Conservation (phyloP, 2,797 vertebrate genomes). For the Halcyon leucocephala region DNA sequence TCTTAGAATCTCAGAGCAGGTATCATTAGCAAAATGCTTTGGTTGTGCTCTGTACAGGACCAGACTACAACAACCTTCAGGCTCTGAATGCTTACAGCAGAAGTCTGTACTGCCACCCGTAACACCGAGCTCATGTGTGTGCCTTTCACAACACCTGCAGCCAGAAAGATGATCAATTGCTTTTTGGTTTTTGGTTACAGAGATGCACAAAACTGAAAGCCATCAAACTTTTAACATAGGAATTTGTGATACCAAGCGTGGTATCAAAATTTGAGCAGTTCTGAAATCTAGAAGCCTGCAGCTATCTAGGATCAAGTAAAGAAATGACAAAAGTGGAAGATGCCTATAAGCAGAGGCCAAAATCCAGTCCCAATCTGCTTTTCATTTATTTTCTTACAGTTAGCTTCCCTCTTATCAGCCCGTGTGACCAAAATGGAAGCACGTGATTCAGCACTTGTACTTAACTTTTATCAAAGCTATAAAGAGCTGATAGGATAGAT, state of each 20-base stretch:
- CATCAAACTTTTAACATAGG: background rate
- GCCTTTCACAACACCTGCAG: background rate
- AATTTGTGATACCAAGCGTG: background rate
- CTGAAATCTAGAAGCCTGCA: background rate
- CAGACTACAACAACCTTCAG: background rate
- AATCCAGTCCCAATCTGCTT: background rate
- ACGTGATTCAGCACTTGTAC: background rate
- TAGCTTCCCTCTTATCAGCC: background rate
- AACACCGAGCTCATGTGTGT: background rate
- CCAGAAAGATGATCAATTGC: background rate
- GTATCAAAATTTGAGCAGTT: background rate
- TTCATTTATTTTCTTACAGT: background rate
- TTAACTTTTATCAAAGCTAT: background rate
- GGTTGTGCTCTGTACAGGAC: background rate
- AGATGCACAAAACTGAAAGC: background rate
- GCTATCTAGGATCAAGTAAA: background rate
- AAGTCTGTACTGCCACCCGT: background rate
- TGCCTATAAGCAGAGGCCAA: background rate
- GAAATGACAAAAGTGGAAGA: background rate
- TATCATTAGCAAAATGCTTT: background rate
- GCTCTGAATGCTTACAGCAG: background rate
- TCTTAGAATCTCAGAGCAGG: background rate
- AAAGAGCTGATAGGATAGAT: background rate
- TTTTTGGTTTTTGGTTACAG: background rate
- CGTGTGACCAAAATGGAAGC: background rate